phyloP scores from a whole-genome alignment of 1,140 invertebrate genomes.

The Solenopsis fugax region DNA sequence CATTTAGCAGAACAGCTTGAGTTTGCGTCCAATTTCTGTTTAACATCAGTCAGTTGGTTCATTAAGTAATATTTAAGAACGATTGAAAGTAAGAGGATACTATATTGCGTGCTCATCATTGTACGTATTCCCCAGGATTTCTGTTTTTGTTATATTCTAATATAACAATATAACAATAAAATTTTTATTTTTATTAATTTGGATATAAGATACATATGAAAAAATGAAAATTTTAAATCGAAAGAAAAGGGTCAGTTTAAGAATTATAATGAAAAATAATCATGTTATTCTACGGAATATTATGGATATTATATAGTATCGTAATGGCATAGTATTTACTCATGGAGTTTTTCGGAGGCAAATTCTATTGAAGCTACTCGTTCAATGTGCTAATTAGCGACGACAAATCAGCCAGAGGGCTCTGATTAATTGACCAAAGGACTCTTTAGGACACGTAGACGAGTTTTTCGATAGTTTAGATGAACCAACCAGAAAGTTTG shows the following conservation, averaged over 20 bases:
- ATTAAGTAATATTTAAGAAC: constrained; percentile 49
- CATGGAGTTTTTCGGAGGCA: constrained; percentile 44
- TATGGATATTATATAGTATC: neutral
- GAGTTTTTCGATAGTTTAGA: constrained; percentile 74
- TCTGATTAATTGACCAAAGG: constrained; percentile 71
- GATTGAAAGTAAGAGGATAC: neutral
- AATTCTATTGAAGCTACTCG: constrained; percentile 66
- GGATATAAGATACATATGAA: neutral
- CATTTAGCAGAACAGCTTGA: constrained; percentile 29
- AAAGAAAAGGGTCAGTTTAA: neutral
- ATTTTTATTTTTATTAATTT: neutral
- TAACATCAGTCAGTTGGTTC: neutral
- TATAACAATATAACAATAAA: neutral
- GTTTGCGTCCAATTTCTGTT: constrained; percentile 9
- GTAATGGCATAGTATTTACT: constrained; percentile 44
- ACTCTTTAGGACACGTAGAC: constrained; percentile 29
- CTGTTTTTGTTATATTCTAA: neutral
- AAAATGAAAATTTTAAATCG: neutral
- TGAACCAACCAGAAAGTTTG: constrained; percentile 60
- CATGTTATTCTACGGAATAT: neutral
- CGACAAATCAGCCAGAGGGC: constrained; percentile 55
- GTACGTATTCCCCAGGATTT: neutral
- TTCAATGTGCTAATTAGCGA: constrained; percentile 67
- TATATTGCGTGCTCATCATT: neutral
- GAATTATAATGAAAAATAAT: neutral